A percentile compares a stretch with the other conserved stretches of the same genome.
Conservation (phyloP, 2,113 vertebrate species). For the Apeltes quadracus region DNA sequence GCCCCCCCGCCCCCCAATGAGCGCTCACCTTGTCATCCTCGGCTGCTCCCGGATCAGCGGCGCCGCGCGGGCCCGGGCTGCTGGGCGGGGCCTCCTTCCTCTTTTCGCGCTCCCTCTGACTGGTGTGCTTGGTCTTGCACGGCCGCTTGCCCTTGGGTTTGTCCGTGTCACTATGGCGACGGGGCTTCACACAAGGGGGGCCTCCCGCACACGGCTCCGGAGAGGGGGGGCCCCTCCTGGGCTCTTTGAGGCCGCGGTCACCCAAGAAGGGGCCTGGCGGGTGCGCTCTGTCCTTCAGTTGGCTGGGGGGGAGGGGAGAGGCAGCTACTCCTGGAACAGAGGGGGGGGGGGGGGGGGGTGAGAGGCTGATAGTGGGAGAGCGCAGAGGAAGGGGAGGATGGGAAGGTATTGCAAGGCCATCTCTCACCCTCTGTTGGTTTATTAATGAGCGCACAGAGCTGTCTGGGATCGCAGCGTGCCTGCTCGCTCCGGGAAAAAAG, state of each 20-base stretch:
- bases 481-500: constrained; percentile 56
- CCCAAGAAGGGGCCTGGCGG: constrained; percentile 70
- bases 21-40: constrained; percentile 73
- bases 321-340: constrained; percentile 82
- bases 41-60: constrained; percentile 55
- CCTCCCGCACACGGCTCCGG: constrained; percentile 73
- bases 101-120: constrained; percentile 86
- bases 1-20: constrained; percentile 23
- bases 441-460: constrained; percentile 78
- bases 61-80: constrained; percentile 49
- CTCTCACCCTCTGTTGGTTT: constrained; percentile 75
- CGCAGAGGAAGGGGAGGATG: constrained; percentile 56
- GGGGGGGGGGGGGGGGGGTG: constrained; percentile 20
- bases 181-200: constrained; percentile 84
- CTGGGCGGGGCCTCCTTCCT: constrained; percentile 62
- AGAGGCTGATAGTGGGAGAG: constrained; percentile 38
- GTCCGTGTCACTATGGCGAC: constrained; percentile 91
- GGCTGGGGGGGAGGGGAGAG: constrained; percentile 78
- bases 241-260: constrained; percentile 75
- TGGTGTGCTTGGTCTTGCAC: constrained; percentile 98
- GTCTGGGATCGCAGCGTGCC: constrained; percentile 71
- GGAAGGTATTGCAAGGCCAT: constrained; percentile 77
- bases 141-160: constrained; percentile 98
- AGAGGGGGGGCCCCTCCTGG: constrained; percentile 77
- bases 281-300: constrained; percentile 71